Evolutionary conservation across 2,888 invertebrate genomes (phyloP), one percentile per base, ranked within the genome.

Genomic region (Netelia fuscicornis): DNA sequence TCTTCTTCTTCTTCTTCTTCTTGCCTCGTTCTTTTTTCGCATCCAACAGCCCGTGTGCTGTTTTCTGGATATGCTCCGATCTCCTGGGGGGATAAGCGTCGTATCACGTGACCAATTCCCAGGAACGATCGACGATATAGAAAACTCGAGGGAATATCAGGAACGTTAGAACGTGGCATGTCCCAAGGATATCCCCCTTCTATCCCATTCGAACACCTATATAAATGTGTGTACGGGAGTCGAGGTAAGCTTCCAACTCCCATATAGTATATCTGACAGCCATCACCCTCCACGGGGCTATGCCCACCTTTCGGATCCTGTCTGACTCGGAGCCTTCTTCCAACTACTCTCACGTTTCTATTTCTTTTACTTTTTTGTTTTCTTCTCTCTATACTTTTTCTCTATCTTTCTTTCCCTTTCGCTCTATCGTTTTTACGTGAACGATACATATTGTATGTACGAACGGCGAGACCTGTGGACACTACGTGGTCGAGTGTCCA

Each of bases 101-200:
- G 78, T 79, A 83, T 83, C 86, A 83, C 84, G 81, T 86, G 86
- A 86, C 83, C 77, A 81, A 86, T 86, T 86, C 83, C 71, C 80
- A 70, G 83, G 78, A 82, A 79, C 79, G 86, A 85, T 86, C 80
- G 74, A 37, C 72, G 78, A 79, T 83, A 80, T 75, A 80, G 71
- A 80, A 76, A 80, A 83, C 83, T 75, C 64, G 44, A 42, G 62
- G 83, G 75, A 76, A 67, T 67, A 67, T 76, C 54, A 67, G 10
- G 52, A 30, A 68, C 30, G 60, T 78, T 60, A 37, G 74, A 78
- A 52, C 56, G 37, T 68, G 56, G 48, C 30, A 60, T 48, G 37
- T 58, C 48, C 58, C 62, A 13, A 6, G 23, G 52, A 37, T 25
- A 10, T 23, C 9, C 48, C 23, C 13, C 20, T n/a, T 67, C 25